Evolutionary conservation across 2,797 vertebrate genomes (phyloP).

Genomic region (Bradypodion ventrale): DNA sequence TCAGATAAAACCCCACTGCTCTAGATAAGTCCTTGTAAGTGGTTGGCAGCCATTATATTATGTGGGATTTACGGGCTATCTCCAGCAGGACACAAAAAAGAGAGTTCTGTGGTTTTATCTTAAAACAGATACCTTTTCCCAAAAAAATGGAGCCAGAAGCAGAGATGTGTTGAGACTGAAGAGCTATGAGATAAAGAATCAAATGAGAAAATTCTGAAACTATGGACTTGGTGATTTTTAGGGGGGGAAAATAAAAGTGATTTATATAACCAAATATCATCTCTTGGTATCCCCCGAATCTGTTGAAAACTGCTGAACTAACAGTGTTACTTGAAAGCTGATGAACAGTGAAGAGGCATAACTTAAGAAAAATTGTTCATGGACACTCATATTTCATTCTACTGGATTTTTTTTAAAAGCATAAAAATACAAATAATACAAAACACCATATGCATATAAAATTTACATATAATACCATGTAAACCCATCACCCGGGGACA

Average conservation of each 20-base stretch:
- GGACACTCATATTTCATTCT: not conserved
- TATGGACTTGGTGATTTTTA: not conserved
- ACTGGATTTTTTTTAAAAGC: no score
- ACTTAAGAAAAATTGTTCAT: not conserved
- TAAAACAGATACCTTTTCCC: not conserved
- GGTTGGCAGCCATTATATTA: not conserved
- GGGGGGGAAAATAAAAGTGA: not conserved
- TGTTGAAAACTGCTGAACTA: not conserved
- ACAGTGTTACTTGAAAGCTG: not conserved
- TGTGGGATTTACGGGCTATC: not conserved
- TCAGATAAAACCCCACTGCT: not conserved
- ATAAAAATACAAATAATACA: no score
- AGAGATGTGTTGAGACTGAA: not conserved
- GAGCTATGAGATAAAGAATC: not conserved
- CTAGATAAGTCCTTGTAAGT: not conserved
- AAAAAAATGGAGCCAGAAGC: not conserved
- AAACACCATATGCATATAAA: no score
- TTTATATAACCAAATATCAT: not conserved
- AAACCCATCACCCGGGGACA: no score
- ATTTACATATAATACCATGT: no score
- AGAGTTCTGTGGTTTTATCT: not conserved
- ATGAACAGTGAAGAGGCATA: not conserved
- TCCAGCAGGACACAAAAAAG: not conserved
- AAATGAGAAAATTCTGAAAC: not conserved
- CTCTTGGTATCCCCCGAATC: not conserved